Evolutionary conservation across 2,888 invertebrate species (phyloP), one percentile per base, ranked within the genome.

Genomic region (Epiperipatus broadwayi): DNA sequence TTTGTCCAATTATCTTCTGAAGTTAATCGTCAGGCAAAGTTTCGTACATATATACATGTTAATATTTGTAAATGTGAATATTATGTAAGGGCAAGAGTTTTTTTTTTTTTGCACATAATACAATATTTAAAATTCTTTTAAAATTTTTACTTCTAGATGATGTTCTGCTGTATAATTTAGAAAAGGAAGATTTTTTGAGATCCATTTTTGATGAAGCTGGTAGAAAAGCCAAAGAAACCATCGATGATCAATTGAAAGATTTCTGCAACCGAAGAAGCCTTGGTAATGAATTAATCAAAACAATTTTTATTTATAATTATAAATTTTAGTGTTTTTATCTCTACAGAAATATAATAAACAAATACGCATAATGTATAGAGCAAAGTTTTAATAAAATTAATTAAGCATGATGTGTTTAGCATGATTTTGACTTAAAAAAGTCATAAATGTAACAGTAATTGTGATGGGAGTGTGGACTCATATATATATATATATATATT

Each of bases 231-330:
- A 75, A 77, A 52, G 77, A 78, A 48, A 81, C 81, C 56, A 63
- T 87, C 36, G 71, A 73, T 37, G 74, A 74, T 49, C 77, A 78
- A 52, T 64, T 89, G 36, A 71, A 71, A 20, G 84, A 85, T 58
- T 80, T 80, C 61, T 76, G 87, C 53, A 76, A 77, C 50, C 89
- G 89, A 60, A 65, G 87, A 48, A 80, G 77, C 25, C 78, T 85
- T 22, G 57, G 58, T 57, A 40, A 36, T 48, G 4, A 12, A n/a
- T 5, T 4, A 14, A 20, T 10, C 41, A 10, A 5, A 5, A 14
- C 12, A 8, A 5, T 42, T 44, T 5, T 43, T 5, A 7, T 21
- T 21, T 27, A 7, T 14, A 12, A 3, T 30, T 14, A 32, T 21
- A 15, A 22, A 10, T 18, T 10, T 21, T 35, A 25, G 5, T 31